phyloP scores from a whole-genome alignment of 1,140 invertebrate species.

The Phocides pigmalion region DNA sequence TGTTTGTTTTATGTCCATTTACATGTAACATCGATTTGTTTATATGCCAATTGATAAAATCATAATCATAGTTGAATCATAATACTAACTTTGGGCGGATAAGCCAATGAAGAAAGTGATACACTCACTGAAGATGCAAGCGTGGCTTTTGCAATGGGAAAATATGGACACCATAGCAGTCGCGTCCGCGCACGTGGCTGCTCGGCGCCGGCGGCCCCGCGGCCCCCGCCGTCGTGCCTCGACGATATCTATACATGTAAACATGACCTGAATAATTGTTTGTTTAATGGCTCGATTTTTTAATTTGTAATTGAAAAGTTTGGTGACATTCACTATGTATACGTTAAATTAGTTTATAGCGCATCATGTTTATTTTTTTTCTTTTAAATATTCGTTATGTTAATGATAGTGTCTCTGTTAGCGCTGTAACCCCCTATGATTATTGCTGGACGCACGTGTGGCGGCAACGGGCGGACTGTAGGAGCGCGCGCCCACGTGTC shows the following conservation, averaged over 20 bases:
- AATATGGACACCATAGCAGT: too few species aligned
- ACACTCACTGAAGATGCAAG: too few species aligned
- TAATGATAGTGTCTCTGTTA: conserved; percentile 28
- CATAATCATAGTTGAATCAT: too few species aligned
- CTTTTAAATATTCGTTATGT: conserved; percentile 23
- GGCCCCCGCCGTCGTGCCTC: neutral
- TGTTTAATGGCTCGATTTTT: conserved; percentile 19
- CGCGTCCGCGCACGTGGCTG: too few species aligned
- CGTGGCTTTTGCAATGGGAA: too few species aligned
- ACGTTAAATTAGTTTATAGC: conserved; percentile 31
- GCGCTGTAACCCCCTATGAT: conserved; percentile 24
- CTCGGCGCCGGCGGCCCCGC: too few species aligned
- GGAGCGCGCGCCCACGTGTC: neutral
- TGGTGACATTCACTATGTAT: conserved; percentile 31
- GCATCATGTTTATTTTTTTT: conserved; percentile 27
- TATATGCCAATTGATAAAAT: too few species aligned
- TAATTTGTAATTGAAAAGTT: conserved; percentile 20
- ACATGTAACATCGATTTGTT: too few species aligned
- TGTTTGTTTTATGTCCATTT: too few species aligned
- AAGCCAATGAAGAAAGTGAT: too few species aligned
- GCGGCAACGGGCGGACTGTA: neutral
- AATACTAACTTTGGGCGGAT: too few species aligned
- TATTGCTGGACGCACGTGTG: conserved; percentile 20
- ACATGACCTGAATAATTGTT: conserved; percentile 16
- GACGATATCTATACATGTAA: conserved; percentile 18